Evolutionary conservation across 2,113 vertebrate genomes (phyloP).

Genomic region (Pholis gunnellus): DNA sequence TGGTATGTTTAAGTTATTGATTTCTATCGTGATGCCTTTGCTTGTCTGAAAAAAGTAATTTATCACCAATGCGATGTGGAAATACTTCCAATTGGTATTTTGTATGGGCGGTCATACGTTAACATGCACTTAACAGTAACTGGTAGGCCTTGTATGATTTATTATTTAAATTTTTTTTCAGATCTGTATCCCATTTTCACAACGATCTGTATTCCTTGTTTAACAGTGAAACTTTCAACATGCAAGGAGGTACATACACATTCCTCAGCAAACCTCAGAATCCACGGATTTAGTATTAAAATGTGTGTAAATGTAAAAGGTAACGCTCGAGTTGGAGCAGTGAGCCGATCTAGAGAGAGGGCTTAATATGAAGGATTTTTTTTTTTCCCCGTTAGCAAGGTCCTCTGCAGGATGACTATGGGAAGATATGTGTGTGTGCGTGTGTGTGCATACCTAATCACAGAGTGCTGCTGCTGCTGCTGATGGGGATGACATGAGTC

Average conservation of each 20-base stretch:
- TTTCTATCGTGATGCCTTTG: slow-evolving; percentile 67
- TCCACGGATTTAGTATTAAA: slow-evolving; percentile 53
- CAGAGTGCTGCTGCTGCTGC: slow-evolving; percentile 58
- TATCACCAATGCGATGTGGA: slow-evolving; percentile 43
- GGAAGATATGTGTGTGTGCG: background rate
- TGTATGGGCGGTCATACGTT: slow-evolving; percentile 39
- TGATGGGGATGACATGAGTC: slow-evolving; percentile 35
- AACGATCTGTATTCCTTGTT: slow-evolving; percentile 34
- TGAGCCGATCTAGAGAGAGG: slow-evolving; percentile 29
- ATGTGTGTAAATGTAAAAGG: slow-evolving; percentile 36
- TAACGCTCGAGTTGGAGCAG: slow-evolving; percentile 15
- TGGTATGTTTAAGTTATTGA: slow-evolving; percentile 78
- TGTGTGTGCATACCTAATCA: background rate
- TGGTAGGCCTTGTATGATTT: slow-evolving; percentile 27
- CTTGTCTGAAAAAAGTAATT: slow-evolving; percentile 47
- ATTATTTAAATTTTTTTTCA: slow-evolving; percentile 3
- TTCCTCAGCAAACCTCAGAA: slow-evolving; percentile 48
- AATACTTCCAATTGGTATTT: slow-evolving; percentile 50
- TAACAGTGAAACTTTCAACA: slow-evolving; percentile 35
- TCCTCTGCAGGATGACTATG: slow-evolving; percentile 19
- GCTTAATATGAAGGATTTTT: slow-evolving; percentile 56
- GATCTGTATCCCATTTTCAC: slow-evolving; percentile 4
- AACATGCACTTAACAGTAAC: slow-evolving; percentile 56
- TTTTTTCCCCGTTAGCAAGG: background rate
- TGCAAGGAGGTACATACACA: slow-evolving; percentile 28